phyloP scores from a whole-genome alignment of 2,113 vertebrate genomes.

The Cariama cristata region DNA sequence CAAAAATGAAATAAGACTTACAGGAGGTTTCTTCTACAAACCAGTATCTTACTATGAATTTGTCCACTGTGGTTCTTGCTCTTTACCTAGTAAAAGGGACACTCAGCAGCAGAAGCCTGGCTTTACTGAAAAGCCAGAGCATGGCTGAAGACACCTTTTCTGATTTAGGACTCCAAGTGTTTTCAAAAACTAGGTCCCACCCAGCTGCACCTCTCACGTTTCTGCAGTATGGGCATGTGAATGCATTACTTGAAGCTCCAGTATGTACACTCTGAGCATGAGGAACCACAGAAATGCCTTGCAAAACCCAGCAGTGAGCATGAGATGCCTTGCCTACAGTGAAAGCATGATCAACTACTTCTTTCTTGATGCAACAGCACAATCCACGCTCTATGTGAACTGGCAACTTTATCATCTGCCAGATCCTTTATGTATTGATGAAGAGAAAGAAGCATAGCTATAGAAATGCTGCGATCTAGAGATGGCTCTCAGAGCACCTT shows the following conservation, averaged over 20 bases:
- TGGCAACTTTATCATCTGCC: not conserved
- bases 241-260: not conserved
- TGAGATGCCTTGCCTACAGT: fast-evolving
- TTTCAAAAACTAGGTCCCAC: not conserved
- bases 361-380: not conserved
- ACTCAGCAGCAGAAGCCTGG: not conserved
- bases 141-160: not conserved
- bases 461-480: not conserved
- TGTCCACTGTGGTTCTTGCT: not conserved
- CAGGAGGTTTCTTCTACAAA: not conserved
- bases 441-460: not conserved
- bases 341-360: not conserved
- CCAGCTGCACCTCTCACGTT: not conserved
- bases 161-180: not conserved
- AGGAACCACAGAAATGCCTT: not conserved
- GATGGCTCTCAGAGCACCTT: not conserved
- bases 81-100: not conserved
- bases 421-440: not conserved
- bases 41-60: not conserved
- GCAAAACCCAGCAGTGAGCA: not conserved
- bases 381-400: not conserved
- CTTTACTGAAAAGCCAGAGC: not conserved
- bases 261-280: not conserved
- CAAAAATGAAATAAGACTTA: not conserved
- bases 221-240: not conserved